Percentiles rank a stretch among this genome's conserved stretches.
phyloP scores from a whole-genome alignment of 2,113 vertebrate genomes.

The Epinephelus fuscoguttatus region DNA sequence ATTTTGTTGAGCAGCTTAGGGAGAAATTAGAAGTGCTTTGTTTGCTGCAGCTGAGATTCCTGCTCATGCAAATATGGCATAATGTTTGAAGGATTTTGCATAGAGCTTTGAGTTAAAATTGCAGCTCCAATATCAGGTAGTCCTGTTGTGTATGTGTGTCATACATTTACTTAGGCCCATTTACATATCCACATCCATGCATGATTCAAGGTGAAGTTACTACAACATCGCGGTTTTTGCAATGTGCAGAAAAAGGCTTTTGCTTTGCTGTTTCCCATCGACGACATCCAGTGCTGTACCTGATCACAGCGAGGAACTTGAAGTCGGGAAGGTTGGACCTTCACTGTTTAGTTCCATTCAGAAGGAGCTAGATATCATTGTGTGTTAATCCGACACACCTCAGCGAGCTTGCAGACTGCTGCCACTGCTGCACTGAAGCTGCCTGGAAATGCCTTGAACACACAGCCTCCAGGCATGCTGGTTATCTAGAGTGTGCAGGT shows the following conservation, averaged over 20 bases:
- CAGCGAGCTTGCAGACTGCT: constrained; percentile 59
- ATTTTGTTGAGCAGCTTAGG: not conserved
- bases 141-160: not conserved
- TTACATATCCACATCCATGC: not conserved
- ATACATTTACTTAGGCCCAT: not conserved
- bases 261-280: constrained; percentile 7
- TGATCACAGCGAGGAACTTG: constrained; percentile 27
- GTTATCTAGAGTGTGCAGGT: constrained; percentile 62
- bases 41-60: not conserved
- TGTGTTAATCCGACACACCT: constrained; percentile 63
- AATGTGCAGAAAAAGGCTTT: not conserved
- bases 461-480: constrained; percentile 36
- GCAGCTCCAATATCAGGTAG: too few species aligned
- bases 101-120: not conserved
- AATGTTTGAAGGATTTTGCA: not conserved
- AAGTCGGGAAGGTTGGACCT: constrained; percentile 5
- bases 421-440: constrained; percentile 48
- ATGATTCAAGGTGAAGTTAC: constrained; percentile 28
- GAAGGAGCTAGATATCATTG: constrained; percentile 49
- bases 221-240: not conserved
- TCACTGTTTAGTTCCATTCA: constrained; percentile 39
- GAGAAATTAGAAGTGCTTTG: not conserved
- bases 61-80: not conserved
- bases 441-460: constrained; percentile 44
- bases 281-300: constrained; percentile 3